Evolutionary conservation across 2,797 vertebrate species (phyloP).

Genomic region (Macroramphosus scolopax): DNA sequence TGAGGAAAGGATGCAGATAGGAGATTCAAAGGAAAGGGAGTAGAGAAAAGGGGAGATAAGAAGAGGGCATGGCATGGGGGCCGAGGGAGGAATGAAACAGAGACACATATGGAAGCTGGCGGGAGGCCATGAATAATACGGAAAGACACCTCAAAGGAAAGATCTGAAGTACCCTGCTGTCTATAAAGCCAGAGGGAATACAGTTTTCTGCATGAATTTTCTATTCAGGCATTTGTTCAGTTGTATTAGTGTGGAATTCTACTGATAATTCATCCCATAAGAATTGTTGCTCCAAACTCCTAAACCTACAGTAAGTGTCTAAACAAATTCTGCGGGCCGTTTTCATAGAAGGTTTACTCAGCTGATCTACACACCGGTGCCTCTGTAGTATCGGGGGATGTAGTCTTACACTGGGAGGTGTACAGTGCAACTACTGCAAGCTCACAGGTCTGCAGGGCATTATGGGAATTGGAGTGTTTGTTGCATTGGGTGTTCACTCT

Average conservation of each 20-base stretch:
- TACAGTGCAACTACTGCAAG: constrained; percentile 13
- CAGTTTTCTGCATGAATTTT: constrained; percentile 10
- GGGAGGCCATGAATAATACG: constrained; percentile 50
- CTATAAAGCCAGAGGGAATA: constrained; percentile 23
- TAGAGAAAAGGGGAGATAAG: constrained; percentile 36
- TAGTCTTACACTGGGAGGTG: constrained; percentile 23
- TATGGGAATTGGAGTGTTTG: constrained; percentile 14
- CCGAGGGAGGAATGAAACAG: constrained; percentile 30
- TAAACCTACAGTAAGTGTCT: not conserved
- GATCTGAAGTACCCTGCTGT: constrained; percentile 56
- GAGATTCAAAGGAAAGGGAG: constrained; percentile 37
- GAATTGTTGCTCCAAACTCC: constrained; percentile 1
- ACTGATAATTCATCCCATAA: constrained; percentile 11
- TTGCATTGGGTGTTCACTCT: constrained; percentile 14
- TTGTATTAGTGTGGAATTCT: too few relatives aligned
- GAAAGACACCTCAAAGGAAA: constrained; percentile 49
- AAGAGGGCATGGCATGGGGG: too few relatives aligned
- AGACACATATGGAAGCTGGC: constrained; percentile 25
- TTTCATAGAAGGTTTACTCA: too few relatives aligned
- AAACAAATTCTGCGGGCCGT: too few relatives aligned
- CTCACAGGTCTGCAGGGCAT: constrained; percentile 22
- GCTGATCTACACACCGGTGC: too few relatives aligned
- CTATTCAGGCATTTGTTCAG: constrained; percentile 30
- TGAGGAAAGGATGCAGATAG: constrained; percentile 24
- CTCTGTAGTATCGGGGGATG: too few relatives aligned